Conservation (phyloP, 2,797 vertebrate genomes). For the Heteromormyrus szaboi region DNA sequence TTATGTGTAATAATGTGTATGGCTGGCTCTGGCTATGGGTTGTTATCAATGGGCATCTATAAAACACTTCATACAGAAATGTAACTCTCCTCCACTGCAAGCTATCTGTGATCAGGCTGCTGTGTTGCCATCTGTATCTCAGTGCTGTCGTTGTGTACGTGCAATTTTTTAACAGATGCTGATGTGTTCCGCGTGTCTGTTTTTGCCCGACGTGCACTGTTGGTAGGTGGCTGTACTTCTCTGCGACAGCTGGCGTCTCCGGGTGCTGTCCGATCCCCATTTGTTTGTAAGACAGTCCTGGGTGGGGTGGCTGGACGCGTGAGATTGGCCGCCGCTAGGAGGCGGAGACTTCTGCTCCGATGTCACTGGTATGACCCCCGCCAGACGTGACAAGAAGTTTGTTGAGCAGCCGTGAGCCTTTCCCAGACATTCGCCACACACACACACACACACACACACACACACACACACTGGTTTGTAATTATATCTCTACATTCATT, state of each 20-base stretch:
- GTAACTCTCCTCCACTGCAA: neutral
- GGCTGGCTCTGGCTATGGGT: neutral
- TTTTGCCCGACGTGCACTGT: neutral
- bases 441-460: neutral
- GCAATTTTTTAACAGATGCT: neutral
- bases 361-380: neutral
- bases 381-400: neutral
- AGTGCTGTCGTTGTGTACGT: neutral
- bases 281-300: neutral
- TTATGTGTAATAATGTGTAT: neutral
- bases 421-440: neutral
- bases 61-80: neutral
- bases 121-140: neutral
- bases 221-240: neutral
- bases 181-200: neutral
- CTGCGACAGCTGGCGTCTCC: neutral
- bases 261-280: neutral
- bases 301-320: neutral
- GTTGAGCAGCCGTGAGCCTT: neutral
- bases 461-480: neutral
- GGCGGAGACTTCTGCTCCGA: neutral
- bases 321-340: neutral
- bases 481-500: neutral
- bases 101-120: neutral
- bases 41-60: neutral